These are phyloP conservation scores for Linurgus olivaceus DNA, from an alignment of 2,797 vertebrate genomes.

Conservation along the genomic window DNA sequence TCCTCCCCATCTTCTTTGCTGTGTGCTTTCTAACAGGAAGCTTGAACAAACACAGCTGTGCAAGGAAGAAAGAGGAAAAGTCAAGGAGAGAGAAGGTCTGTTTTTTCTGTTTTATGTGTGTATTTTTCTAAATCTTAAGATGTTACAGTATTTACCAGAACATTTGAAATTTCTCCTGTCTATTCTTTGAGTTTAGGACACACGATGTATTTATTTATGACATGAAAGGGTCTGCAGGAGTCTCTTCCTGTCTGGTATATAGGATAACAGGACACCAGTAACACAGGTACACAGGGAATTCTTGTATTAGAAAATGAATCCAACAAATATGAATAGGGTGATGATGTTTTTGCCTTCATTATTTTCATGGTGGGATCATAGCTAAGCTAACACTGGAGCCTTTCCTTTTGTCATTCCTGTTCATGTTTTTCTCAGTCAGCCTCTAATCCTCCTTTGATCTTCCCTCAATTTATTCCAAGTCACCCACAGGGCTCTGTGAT, in stretches of 20 bases:
- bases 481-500: neutral
- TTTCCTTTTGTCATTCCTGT: neutral
- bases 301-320: neutral
- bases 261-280: neutral
- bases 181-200: neutral
- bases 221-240: neutral
- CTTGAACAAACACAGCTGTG: neutral
- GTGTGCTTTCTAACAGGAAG: neutral
- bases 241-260: neutral
- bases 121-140: neutral
- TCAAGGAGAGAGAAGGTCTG: neutral
- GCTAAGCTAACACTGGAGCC: neutral
- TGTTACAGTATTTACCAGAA: neutral
- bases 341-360: neutral
- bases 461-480: neutral
- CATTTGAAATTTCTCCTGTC: neutral
- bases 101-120: neutral
- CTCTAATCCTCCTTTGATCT: conserved; percentile 38
- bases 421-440: neutral
- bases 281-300: neutral
- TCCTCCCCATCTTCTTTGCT: neutral
- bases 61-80: neutral
- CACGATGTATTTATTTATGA: neutral
- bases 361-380: neutral
- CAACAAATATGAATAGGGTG: neutral